Percentiles rank a stretch among this genome's conserved stretches.
These are phyloP conservation scores for Prionailurus bengalensis DNA, from an alignment of 2,113 vertebrate species.

Conservation along the genomic window DNA sequence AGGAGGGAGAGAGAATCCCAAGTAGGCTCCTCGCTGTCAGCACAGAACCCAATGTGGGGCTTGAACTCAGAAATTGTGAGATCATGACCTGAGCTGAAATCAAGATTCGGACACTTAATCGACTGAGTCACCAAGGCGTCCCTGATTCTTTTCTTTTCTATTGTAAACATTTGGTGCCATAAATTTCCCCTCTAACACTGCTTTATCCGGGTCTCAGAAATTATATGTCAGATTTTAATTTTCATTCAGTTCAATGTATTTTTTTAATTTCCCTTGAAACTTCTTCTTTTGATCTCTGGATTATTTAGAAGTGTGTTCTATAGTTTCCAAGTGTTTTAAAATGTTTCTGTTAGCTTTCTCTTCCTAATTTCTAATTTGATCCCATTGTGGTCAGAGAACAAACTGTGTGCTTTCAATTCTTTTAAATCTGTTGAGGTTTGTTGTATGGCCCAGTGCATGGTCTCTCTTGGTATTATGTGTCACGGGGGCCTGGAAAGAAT, in stretches of 20 bases:
- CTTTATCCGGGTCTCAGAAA: neutral
- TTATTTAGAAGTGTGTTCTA: slow-evolving; percentile 29
- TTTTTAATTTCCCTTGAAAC: neutral
- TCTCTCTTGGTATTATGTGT: neutral
- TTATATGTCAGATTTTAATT: neutral
- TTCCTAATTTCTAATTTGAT: slow-evolving; percentile 15
- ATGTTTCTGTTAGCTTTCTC: neutral
- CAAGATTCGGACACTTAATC: too few relatives aligned
- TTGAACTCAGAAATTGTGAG: too few relatives aligned
- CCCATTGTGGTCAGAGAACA: neutral
- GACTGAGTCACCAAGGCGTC: too few relatives aligned
- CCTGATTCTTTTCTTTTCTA: neutral
- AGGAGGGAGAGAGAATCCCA: too few relatives aligned
- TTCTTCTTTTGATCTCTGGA: neutral
- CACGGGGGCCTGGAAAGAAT: neutral
- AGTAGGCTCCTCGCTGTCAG: too few relatives aligned
- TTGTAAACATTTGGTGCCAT: neutral
- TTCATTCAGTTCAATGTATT: neutral
- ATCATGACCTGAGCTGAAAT: too few relatives aligned
- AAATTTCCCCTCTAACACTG: slow-evolving; percentile 16
- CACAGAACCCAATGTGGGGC: too few relatives aligned
- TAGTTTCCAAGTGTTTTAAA: neutral
- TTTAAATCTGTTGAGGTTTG: neutral
- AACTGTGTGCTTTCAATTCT: neutral
- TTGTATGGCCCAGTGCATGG: neutral